Percentiles rank a stretch among this genome's conserved stretches.
These are phyloP conservation scores for Endomychus coccineus DNA, from an alignment of 2,888 invertebrate genomes.

Conservation along the genomic window DNA sequence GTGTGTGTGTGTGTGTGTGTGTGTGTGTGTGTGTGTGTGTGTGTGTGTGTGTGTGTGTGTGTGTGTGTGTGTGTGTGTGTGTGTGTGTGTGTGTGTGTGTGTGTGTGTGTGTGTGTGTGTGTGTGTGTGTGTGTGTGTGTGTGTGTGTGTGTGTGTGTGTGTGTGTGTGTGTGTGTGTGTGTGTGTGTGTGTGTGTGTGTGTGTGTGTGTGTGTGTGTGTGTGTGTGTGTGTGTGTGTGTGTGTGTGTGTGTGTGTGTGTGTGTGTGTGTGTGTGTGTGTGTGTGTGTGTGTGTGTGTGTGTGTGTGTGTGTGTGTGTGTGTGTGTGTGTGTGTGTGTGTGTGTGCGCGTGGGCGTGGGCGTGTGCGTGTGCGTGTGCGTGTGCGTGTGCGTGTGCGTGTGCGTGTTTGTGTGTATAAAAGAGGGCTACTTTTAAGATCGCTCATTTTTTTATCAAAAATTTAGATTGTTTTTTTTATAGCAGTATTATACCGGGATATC, in stretches of 20 bases:
- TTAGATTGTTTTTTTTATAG: too few species aligned
- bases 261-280: conserved; percentile 1
- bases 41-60: conserved; percentile 1
- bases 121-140: conserved; percentile 1
- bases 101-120: conserved; percentile 1
- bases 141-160: conserved; percentile 1
- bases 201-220: conserved; percentile 1
- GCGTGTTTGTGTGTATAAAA: too few species aligned
- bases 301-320: conserved; percentile 1
- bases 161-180: conserved; percentile 1
- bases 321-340: conserved; percentile 1
- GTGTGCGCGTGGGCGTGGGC: too few species aligned
- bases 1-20: conserved; percentile 1
- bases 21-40: conserved; percentile 1
- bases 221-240: conserved; percentile 1
- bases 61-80: conserved; percentile 1
- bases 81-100: conserved; percentile 1
- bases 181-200: conserved; percentile 1
- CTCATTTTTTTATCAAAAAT: too few species aligned
- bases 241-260: conserved; percentile 1
- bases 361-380: conserved; percentile 1
- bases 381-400: conserved; percentile 1
- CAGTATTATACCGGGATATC: too few species aligned
- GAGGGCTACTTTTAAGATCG: too few species aligned
- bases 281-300: conserved; percentile 1